A percentile compares a stretch with the other conserved stretches of the same genome.
Evolutionary conservation across 2,888 invertebrate species (phyloP).

Genomic region (Xanthia togata): DNA sequence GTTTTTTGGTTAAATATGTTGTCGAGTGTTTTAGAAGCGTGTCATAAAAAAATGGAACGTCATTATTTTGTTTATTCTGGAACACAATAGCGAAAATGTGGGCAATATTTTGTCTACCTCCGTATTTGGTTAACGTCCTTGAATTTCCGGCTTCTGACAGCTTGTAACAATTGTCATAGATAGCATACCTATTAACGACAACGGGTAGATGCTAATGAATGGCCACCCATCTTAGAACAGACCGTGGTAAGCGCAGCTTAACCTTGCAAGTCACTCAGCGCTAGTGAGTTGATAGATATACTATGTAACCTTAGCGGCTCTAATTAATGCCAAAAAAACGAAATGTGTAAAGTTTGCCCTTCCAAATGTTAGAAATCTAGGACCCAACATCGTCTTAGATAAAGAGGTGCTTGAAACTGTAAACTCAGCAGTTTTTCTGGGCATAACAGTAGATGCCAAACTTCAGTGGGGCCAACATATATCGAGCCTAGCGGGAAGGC

Average conservation of each 20-base stretch:
- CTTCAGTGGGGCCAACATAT: too few relatives aligned
- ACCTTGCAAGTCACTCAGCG: not conserved
- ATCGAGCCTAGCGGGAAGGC: too few relatives aligned
- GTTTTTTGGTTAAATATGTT: constrained; percentile 58
- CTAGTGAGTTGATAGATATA: not conserved
- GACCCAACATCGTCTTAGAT: too few relatives aligned
- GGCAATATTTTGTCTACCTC: not conserved
- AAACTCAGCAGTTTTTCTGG: too few relatives aligned
- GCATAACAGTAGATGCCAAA: too few relatives aligned
- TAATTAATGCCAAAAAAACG: too few relatives aligned
- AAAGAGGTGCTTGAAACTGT: too few relatives aligned
- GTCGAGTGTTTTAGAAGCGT: constrained; percentile 51
- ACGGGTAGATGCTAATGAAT: not conserved
- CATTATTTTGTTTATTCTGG: constrained; percentile 31
- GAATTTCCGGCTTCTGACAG: not conserved
- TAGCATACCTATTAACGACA: too few relatives aligned
- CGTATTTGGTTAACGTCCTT: not conserved
- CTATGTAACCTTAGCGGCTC: not conserved
- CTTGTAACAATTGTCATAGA: too few relatives aligned
- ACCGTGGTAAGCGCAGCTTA: too few relatives aligned
- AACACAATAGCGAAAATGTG: not conserved
- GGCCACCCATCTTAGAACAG: not conserved
- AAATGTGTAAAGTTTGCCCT: too few relatives aligned
- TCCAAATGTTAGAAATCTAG: too few relatives aligned
- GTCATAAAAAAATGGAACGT: constrained; percentile 53